Base-by-base conservation (phyloP, 2,888 invertebrate genomes). In the Agrilus cyanescens region DNA sequence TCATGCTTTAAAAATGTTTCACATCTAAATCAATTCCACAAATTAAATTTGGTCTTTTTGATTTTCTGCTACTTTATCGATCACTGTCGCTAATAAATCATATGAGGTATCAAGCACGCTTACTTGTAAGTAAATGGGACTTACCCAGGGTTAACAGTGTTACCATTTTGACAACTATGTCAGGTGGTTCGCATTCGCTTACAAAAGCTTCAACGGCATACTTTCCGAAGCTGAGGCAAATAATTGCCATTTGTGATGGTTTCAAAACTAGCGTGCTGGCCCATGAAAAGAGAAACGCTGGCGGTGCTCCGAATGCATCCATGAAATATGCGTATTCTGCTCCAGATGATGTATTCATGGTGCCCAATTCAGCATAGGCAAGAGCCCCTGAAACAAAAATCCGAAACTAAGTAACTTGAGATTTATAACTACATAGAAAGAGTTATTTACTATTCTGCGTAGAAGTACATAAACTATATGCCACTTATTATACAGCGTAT, bases 321-420 rank as follows among this genome's bases (percentile, higher is more conserved):
- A 90, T 87, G 70, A 91, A 90, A 69, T 94, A 93, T 53, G 90
- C 90, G 75, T 93, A 93, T 68, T 94, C 93, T 50, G 90, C 93
- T 52, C 93, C 93, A 50, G 90, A 90, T 57, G 89, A 88, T 58
- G 91, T 89, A 69, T 93, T 91, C 85, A 93, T 88, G 52, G 93
- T 93, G 60, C 93, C 93, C 65, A 94, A 70, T 72, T 94, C 93
- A 58, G 91, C 91, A 67, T 93, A 94, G 54, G 90, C 82, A 60
- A 94, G 75, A 60, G 93, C 91, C 66, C 93, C 93, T 89, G 60
- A 45, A 65, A 61, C 10, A 6, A 10, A 25, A 10, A 25, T 25
- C 25, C 25, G 25, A 25, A 2, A 2, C 2, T 25, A 25, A 25
- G 8, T 25, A 25, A 3, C 4, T 10, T 25, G 25, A 25, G 2